These are phyloP conservation scores for Panagrolaimus sp. DNA, from an alignment of 1,140 invertebrate genomes.

Conservation along the genomic window DNA sequence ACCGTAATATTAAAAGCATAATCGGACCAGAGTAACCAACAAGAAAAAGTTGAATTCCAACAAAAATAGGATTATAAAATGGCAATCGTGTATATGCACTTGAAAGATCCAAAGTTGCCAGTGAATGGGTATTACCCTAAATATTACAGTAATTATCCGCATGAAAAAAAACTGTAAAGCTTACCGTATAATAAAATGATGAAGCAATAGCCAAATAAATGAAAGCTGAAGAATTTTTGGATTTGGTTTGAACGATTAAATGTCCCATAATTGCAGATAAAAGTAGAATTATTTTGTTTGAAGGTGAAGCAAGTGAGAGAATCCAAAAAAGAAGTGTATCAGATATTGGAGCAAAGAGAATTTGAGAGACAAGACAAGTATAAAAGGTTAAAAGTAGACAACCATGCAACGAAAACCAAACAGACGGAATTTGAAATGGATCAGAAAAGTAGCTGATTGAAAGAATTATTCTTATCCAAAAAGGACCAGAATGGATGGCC, in stretches of 20 bases:
- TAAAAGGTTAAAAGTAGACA: not conserved
- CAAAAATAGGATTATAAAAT: conserved; percentile 55
- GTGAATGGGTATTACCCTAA: conserved; percentile 62
- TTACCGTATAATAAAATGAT: conserved; percentile 32
- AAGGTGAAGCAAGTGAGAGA: conserved; percentile 25
- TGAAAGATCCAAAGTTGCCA: conserved; percentile 61
- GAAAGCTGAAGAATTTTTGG: conserved; percentile 19
- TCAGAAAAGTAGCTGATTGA: not conserved
- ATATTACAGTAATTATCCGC: conserved; percentile 17
- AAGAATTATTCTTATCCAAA: not conserved
- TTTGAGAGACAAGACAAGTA: too few relatives aligned
- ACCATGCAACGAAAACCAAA: not conserved
- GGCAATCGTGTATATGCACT: conserved; percentile 60
- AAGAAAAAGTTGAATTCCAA: conserved; percentile 52
- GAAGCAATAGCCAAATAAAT: conserved; percentile 21
- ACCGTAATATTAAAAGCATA: conserved; percentile 28
- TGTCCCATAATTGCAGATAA: conserved; percentile 21
- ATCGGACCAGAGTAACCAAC: conserved; percentile 58
- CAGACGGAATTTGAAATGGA: not conserved
- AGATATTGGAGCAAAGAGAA: too few relatives aligned
- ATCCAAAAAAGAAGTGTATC: conserved; percentile 4
- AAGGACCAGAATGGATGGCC: not conserved
- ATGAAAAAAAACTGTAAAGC: not conserved
- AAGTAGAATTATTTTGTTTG: conserved; percentile 1
- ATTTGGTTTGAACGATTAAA: conserved; percentile 16